Evolutionary conservation across 2,888 invertebrate genomes (phyloP), one percentile per base, ranked within the genome.

Genomic region (Prionchulus punctatus): DNA sequence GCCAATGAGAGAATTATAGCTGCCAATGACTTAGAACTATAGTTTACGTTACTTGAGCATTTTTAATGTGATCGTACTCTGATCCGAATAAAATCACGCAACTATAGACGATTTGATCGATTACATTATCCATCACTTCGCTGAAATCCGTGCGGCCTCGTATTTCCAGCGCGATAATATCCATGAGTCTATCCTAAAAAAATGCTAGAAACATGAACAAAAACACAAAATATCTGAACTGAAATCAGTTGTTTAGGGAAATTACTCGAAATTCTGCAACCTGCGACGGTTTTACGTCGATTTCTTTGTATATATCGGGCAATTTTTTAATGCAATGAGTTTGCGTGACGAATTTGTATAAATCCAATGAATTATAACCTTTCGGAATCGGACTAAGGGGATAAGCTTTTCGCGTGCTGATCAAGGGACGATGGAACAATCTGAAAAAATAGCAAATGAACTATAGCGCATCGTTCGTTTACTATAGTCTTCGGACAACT

Each of bases 311-410:
- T n/a, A 26, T 12, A 15, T 28, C 30, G 30, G 50, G 50, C 30
- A 49, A 49, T 26, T 30, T 48, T n/a, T 15, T 43, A 3, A 45
- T 23, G 3, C n/a, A 53, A 42, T 54, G 43, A 15, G 52, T 57
- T 18, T 45, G 42, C 12, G 57, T 57, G 18, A 57, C 36, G 23
- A 27, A 57, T 30, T 47, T 3, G 30, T 57, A 57, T 28, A 53
- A 56, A 7, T 43, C 43, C 28, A 57, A 30, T 25, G 54, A 26
- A 56, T 57, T 30, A 28, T 57, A 57, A 30, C 15, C 30, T 2
- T 56, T n/a, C 12, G 57, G 57, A 3, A 45, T 27, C 4, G 23
- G 30, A 2, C 3, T 18, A n/a, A 56, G 18, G 2, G n/a, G 31
- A 30, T 43, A 56, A 12, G 56, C 56, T n/a, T 36, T 30, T 21